A percentile compares a stretch with the other conserved stretches of the same genome.
phyloP scores from a whole-genome alignment of 2,797 vertebrate species.

The Pelodytes ibericus region DNA sequence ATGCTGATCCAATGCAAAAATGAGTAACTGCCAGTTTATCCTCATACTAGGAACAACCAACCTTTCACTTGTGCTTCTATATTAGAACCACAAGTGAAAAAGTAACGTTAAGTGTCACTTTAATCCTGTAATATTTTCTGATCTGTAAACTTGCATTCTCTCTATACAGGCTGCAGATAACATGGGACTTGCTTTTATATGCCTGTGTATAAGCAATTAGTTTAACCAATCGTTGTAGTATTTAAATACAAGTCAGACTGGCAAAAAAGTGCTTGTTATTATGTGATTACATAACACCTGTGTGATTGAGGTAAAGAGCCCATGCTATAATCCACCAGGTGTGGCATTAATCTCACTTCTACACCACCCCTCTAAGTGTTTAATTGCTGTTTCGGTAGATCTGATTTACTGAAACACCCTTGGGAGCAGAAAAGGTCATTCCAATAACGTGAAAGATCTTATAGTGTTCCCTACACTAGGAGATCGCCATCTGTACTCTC shows the following conservation, averaged over 20 bases:
- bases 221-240: slow-evolving; percentile 18
- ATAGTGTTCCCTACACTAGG: neutral
- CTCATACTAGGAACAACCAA: too few relatives aligned
- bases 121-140: too few relatives aligned
- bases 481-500: neutral
- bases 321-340: slow-evolving; percentile 36
- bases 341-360: slow-evolving; percentile 49
- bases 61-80: too few relatives aligned
- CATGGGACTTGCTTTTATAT: slow-evolving; percentile 6
- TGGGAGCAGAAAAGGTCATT: slow-evolving; percentile 8
- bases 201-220: slow-evolving; percentile 40
- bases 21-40: too few relatives aligned
- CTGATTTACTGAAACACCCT: slow-evolving; percentile 25
- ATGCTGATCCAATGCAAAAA: too few relatives aligned
- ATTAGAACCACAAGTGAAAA: too few relatives aligned
- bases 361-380: slow-evolving; percentile 38
- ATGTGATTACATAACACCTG: slow-evolving; percentile 32
- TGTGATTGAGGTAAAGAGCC: slow-evolving; percentile 9
- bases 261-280: slow-evolving; percentile 23
- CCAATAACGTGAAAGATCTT: slow-evolving; percentile 5
- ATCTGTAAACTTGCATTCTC: too few relatives aligned
- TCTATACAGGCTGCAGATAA: too few relatives aligned
- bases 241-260: slow-evolving; percentile 27
- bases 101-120: too few relatives aligned
- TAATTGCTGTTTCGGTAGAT: slow-evolving; percentile 47